Evolutionary conservation across 2,113 vertebrate species (phyloP).

Genomic region (Panthera uncia): DNA sequence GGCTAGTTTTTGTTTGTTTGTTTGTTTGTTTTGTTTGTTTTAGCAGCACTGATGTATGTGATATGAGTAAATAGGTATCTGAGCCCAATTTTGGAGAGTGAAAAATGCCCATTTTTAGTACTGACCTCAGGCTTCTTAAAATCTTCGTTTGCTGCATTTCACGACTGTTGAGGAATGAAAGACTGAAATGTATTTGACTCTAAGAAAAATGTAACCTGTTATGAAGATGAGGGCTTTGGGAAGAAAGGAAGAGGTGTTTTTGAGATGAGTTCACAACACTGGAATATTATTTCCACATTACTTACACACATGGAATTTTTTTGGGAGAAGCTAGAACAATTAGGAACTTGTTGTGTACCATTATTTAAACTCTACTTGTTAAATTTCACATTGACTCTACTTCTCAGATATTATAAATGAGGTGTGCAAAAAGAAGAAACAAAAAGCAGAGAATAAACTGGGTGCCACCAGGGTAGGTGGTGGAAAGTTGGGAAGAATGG

Average conservation of each 20-base stretch:
- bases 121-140: background rate
- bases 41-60: no score
- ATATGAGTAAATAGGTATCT: background rate
- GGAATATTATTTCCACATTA: background rate
- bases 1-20: background rate
- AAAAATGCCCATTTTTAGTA: background rate
- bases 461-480: background rate
- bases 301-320: background rate
- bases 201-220: background rate
- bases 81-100: background rate
- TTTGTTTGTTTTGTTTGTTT: background rate
- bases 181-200: background rate
- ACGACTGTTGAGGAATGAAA: background rate
- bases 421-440: constrained; percentile 68
- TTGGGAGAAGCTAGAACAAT: background rate
- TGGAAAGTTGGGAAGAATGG: background rate
- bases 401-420: background rate
- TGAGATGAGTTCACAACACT: background rate
- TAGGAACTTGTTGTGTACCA: background rate
- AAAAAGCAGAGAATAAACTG: background rate
- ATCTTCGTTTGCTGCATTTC: background rate
- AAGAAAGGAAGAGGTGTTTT: background rate
- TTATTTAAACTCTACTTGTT: background rate
- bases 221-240: background rate
- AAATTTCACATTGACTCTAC: background rate